Evolutionary conservation across 2,113 vertebrate genomes (phyloP).

Genomic region (Choloepus hoffmanni): DNA sequence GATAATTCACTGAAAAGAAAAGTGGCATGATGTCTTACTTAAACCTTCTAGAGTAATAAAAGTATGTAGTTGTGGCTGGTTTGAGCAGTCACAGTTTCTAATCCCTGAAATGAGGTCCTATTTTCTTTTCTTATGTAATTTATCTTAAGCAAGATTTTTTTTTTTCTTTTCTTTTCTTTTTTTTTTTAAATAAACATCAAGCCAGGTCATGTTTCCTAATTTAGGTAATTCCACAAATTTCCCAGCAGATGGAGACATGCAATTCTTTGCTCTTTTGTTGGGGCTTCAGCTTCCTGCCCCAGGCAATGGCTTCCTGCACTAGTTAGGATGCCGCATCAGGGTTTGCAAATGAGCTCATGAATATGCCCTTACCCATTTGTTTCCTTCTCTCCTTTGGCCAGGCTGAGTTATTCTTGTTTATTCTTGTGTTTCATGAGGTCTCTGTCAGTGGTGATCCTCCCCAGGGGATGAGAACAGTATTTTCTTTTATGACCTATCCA

Average conservation of each 20-base stretch:
- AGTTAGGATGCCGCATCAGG: background rate
- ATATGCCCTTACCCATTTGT: background rate
- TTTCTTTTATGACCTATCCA: constrained; percentile 38
- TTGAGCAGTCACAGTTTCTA: background rate
- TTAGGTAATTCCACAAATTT: constrained; percentile 28
- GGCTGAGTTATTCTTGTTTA: background rate
- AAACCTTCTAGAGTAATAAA: background rate
- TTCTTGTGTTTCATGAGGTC: background rate
- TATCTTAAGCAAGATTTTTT: background rate
- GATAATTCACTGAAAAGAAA: background rate
- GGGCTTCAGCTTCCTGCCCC: background rate
- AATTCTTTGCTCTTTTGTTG: background rate
- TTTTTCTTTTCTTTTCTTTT: background rate
- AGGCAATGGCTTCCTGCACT: background rate
- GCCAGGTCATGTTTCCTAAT: background rate
- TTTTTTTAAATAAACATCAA: background rate
- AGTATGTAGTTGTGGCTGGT: background rate
- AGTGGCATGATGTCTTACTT: background rate
- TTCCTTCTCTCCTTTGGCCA: background rate
- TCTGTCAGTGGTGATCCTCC: constrained; percentile 52
- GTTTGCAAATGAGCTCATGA: background rate
- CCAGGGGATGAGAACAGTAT: background rate
- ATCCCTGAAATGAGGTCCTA: background rate
- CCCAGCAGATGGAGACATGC: constrained; percentile 73
- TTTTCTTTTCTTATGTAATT: constrained; percentile 42